Percentiles rank a stretch among this genome's conserved stretches.
Conservation (phyloP, 2,888 invertebrate species). For the Polyploca ridens region DNA sequence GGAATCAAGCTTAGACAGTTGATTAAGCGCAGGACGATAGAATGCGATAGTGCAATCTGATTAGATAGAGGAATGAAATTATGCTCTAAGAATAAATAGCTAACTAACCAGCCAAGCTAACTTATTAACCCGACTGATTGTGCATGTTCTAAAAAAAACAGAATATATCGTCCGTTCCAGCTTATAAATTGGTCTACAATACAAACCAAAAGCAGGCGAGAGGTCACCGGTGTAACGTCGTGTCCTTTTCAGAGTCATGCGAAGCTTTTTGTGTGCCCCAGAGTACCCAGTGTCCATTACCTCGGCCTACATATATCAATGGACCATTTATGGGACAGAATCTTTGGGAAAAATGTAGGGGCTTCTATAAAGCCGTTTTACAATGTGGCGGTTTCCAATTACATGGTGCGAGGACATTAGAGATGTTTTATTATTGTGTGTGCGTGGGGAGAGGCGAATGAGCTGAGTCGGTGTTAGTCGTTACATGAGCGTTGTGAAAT, state of each 20-base stretch:
- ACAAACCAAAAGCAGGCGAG: conserved; percentile 6
- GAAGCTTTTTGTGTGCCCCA: conserved; percentile 18
- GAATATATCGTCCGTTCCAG: neutral
- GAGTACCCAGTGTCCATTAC: conserved; percentile 24
- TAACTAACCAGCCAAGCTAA: too few species aligned
- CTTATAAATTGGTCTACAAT: neutral
- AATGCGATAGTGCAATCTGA: too few species aligned
- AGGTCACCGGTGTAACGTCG: conserved; percentile 8
- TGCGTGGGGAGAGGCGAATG: neutral
- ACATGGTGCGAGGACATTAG: neutral
- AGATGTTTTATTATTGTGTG: neutral
- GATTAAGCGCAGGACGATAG: too few species aligned
- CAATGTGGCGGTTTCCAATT: neutral
- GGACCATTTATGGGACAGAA: conserved; percentile 16
- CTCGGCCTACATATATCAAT: conserved; percentile 27
- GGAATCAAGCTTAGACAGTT: too few species aligned
- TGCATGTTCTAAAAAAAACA: neutral
- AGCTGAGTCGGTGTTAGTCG: neutral
- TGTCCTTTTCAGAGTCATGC: conserved; percentile 15
- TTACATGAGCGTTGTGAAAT: neutral
- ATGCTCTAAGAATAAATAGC: too few species aligned
- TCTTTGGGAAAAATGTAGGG: neutral
- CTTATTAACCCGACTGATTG: neutral
- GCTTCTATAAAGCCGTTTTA: neutral
- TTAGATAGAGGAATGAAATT: too few species aligned